phyloP scores from a whole-genome alignment of 2,888 invertebrate genomes.

The Hirtodrosophila cameraria region DNA sequence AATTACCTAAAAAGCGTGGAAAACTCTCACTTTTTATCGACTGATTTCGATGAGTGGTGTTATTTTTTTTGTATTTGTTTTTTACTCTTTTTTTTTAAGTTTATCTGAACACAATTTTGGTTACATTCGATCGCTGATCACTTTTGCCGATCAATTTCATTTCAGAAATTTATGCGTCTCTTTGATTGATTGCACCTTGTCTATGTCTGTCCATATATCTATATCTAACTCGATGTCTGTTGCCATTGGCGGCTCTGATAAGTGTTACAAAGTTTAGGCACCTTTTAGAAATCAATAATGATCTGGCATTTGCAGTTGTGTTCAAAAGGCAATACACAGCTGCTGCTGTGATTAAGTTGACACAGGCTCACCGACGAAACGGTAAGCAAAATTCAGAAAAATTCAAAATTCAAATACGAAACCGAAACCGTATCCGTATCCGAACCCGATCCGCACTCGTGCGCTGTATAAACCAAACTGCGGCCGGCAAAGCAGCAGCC shows the following conservation, averaged over 20 bases:
- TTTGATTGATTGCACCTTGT: slow-evolving; percentile 62
- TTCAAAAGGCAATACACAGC: slow-evolving; percentile 5
- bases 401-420: neutral
- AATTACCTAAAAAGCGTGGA: slow-evolving; percentile 63
- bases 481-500: slow-evolving; percentile 72
- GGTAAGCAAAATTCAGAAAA: slow-evolving; percentile 23
- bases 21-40: slow-evolving; percentile 78
- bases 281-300: slow-evolving; percentile 48
- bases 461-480: slow-evolving; percentile 80
- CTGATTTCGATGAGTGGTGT: slow-evolving; percentile 45
- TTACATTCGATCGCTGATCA: slow-evolving; percentile 19
- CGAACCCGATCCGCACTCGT: slow-evolving; percentile 69
- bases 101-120: slow-evolving; percentile 26
- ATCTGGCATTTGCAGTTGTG: slow-evolving; percentile 21
- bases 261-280: slow-evolving; percentile 48
- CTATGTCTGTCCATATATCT: too few species aligned
- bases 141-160: slow-evolving; percentile 40
- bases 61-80: slow-evolving; percentile 31
- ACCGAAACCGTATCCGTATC: slow-evolving; percentile 38
- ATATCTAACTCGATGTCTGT: slow-evolving; percentile 8
- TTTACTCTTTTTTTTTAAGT: slow-evolving; percentile 38
- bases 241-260: slow-evolving; percentile 31
- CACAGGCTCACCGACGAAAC: slow-evolving; percentile 35
- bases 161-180: slow-evolving; percentile 45
- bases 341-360: slow-evolving; percentile 15